A percentile compares a stretch with the other conserved stretches of the same genome.
phyloP scores from a whole-genome alignment of 2,113 vertebrate genomes.

The Galbula dea region DNA sequence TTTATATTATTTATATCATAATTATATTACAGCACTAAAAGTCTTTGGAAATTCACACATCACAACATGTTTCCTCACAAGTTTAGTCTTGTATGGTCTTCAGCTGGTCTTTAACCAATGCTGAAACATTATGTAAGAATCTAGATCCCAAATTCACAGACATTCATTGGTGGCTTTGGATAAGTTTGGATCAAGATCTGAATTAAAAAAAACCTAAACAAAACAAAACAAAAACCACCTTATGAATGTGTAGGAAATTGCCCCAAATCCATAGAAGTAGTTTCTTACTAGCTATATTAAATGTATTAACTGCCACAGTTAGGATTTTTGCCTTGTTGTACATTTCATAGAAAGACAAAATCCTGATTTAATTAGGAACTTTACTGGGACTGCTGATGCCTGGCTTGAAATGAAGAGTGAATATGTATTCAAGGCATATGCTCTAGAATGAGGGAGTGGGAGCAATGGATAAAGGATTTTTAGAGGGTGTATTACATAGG shows the following conservation, averaged over 20 bases:
- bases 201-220: no score
- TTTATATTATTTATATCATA: no score
- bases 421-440: background rate
- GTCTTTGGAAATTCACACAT: background rate
- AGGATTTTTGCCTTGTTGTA: background rate
- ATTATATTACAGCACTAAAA: background rate
- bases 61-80: background rate
- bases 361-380: background rate
- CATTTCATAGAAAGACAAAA: background rate
- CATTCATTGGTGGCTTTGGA: accelerated
- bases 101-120: background rate
- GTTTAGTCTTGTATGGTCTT: background rate
- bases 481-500: background rate
- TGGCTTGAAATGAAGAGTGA: background rate
- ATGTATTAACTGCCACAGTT: background rate
- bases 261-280: background rate
- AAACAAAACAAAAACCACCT: background rate
- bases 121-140: background rate
- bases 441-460: background rate
- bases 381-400: background rate
- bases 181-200: background rate
- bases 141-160: background rate
- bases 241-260: background rate
- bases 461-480: background rate
- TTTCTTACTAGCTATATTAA: background rate